phyloP scores from a whole-genome alignment of 2,888 invertebrate genomes.

The Diaperis boleti region DNA sequence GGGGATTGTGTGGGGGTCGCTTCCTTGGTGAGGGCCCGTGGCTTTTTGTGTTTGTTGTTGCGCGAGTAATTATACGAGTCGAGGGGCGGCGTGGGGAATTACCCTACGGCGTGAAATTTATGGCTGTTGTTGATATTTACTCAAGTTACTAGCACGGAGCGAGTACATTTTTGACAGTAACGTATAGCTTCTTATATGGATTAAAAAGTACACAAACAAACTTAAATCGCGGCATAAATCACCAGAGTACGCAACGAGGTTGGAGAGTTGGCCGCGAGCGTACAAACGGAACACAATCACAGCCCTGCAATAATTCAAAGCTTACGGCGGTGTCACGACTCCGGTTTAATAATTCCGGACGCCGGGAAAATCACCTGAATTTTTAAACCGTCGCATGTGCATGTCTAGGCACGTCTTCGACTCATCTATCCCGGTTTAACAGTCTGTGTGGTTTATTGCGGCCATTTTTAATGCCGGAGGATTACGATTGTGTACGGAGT shows the following conservation, averaged over 20 bases:
- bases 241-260: slow-evolving; percentile 43
- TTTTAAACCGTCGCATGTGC: slow-evolving; percentile 34
- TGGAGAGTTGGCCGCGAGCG: slow-evolving; percentile 38
- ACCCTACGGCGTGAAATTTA: slow-evolving; percentile 42
- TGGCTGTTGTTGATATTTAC: slow-evolving; percentile 44
- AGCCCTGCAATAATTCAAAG: slow-evolving; percentile 42
- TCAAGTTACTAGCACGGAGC: slow-evolving; percentile 38
- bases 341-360: slow-evolving; percentile 41
- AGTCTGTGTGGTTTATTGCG: slow-evolving; percentile 40
- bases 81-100: slow-evolving; percentile 17
- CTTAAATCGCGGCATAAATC: slow-evolving; percentile 51
- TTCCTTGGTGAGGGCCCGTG: slow-evolving; percentile 21
- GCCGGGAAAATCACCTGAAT: slow-evolving; percentile 36
- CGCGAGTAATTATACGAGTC: slow-evolving; percentile 33
- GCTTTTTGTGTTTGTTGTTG: slow-evolving; percentile 32
- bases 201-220: slow-evolving; percentile 52
- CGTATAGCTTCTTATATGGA: slow-evolving; percentile 51
- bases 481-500: slow-evolving; percentile 54
- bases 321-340: slow-evolving; percentile 34
- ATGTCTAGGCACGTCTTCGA: slow-evolving; percentile 24
- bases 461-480: slow-evolving; percentile 50
- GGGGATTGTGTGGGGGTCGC: slow-evolving; percentile 1
- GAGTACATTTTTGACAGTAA: slow-evolving; percentile 49
- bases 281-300: slow-evolving; percentile 43
- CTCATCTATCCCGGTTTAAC: slow-evolving; percentile 29